These are phyloP conservation scores for Rhabdophis nuchalis DNA, from an alignment of 2,797 vertebrate species.

Conservation along the genomic window DNA sequence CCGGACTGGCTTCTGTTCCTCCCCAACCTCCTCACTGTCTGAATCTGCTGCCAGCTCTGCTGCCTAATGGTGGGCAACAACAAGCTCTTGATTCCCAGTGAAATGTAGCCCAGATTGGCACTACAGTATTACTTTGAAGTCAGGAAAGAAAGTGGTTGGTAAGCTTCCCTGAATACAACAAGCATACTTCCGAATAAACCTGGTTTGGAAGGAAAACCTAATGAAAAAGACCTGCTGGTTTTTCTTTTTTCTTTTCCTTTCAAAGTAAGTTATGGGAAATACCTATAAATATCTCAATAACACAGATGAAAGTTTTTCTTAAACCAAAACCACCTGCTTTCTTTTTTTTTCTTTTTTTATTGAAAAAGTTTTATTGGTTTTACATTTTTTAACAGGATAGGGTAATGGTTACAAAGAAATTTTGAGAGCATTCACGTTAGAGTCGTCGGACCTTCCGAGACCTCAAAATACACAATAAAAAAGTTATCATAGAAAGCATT, in stretches of 20 bases:
- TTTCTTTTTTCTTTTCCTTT: background rate
- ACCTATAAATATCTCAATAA: slow-evolving; percentile 28
- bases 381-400: too few relatives aligned
- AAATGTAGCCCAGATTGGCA: background rate
- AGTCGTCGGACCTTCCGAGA: too few relatives aligned
- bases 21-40: too few relatives aligned
- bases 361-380: too few relatives aligned
- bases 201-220: background rate
- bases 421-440: too few relatives aligned
- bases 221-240: background rate
- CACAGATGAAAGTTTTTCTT: slow-evolving; percentile 27
- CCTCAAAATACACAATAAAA: too few relatives aligned
- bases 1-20: too few relatives aligned
- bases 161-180: background rate
- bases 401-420: too few relatives aligned
- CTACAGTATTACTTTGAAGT: background rate
- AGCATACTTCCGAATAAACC: background rate
- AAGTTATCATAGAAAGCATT: too few relatives aligned
- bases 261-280: slow-evolving; percentile 33
- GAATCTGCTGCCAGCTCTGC: too few relatives aligned
- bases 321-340: slow-evolving; percentile 9
- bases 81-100: background rate
- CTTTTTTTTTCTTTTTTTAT: too few relatives aligned
- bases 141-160: background rate
- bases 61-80: too few relatives aligned